phyloP scores from a whole-genome alignment of 2,797 vertebrate genomes.

The Parauchenoglanis punctatus region DNA sequence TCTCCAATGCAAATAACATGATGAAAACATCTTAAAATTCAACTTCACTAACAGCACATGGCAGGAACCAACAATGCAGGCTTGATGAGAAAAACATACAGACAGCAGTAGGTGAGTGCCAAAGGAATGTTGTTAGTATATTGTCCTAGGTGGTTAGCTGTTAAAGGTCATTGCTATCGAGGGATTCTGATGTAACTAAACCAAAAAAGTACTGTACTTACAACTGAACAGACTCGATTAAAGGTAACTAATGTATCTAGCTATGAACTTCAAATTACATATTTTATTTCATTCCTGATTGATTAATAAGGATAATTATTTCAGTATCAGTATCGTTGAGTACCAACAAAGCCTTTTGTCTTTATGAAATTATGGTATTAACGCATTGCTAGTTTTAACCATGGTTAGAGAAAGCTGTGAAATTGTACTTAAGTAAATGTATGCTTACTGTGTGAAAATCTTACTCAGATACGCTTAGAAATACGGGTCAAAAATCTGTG shows the following conservation, averaged over 20 bases:
- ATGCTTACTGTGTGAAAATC: not conserved
- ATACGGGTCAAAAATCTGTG: not conserved
- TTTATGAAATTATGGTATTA: not conserved
- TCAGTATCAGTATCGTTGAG: not conserved
- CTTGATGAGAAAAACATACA: not conserved
- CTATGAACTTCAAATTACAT: not conserved
- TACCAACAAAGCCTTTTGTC: not conserved
- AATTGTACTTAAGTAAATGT: not conserved
- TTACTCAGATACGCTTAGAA: not conserved
- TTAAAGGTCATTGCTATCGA: not conserved
- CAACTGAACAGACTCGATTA: not conserved
- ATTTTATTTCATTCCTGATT: not conserved
- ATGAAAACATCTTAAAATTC: not conserved
- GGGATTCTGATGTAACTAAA: not conserved
- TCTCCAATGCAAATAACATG: not conserved
- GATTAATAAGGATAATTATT: not conserved
- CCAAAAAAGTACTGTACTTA: not conserved
- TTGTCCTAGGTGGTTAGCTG: not conserved
- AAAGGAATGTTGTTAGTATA: not conserved
- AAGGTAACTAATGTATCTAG: not conserved
- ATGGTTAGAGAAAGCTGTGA: not conserved
- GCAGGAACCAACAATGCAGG: not conserved
- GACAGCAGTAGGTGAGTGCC: not conserved
- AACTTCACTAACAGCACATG: not conserved
- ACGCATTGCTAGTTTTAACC: not conserved